Conservation (phyloP, 2,888 invertebrate genomes). For the Gisinianus flammeolus region DNA sequence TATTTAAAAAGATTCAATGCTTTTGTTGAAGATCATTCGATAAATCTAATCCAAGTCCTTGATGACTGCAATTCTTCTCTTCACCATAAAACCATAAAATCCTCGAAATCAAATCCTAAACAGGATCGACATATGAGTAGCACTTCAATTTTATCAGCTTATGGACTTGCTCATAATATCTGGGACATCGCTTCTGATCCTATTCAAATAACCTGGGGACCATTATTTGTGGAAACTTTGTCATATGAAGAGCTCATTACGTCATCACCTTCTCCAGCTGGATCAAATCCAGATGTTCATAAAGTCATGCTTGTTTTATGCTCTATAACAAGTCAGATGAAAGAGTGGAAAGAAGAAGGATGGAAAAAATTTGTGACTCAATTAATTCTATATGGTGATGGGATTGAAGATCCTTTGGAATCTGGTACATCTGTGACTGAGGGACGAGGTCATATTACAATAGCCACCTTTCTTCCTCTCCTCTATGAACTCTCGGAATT, state of each 20-base stretch:
- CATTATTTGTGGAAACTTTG: slow-evolving; percentile 40
- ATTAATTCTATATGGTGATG: slow-evolving; percentile 55
- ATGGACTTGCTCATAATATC: slow-evolving; percentile 48
- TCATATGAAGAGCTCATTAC: slow-evolving; percentile 47
- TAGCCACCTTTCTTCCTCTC: slow-evolving; percentile 62
- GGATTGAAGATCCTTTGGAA: slow-evolving; percentile 21
- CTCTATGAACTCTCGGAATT: slow-evolving; percentile 71
- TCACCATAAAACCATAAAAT: neutral
- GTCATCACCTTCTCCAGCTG: slow-evolving; percentile 34
- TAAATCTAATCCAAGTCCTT: slow-evolving; percentile 32
- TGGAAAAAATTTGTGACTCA: slow-evolving; percentile 43
- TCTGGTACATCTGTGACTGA: slow-evolving; percentile 58
- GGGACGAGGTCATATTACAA: slow-evolving; percentile 63
- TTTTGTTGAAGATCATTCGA: slow-evolving; percentile 53
- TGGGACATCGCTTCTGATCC: slow-evolving; percentile 49
- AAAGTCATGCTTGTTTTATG: slow-evolving; percentile 56
- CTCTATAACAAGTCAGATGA: slow-evolving; percentile 50
- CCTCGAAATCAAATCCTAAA: neutral
- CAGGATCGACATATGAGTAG: neutral
- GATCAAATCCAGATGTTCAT: slow-evolving; percentile 49
- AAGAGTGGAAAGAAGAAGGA: slow-evolving; percentile 44
- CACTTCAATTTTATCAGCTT: slow-evolving; percentile 39
- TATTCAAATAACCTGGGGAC: slow-evolving; percentile 51
- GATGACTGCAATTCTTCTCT: neutral
- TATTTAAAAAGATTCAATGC: slow-evolving; percentile 52